Conservation (phyloP, 2,113 vertebrate species). For the Myrmophylax atrothorax region DNA sequence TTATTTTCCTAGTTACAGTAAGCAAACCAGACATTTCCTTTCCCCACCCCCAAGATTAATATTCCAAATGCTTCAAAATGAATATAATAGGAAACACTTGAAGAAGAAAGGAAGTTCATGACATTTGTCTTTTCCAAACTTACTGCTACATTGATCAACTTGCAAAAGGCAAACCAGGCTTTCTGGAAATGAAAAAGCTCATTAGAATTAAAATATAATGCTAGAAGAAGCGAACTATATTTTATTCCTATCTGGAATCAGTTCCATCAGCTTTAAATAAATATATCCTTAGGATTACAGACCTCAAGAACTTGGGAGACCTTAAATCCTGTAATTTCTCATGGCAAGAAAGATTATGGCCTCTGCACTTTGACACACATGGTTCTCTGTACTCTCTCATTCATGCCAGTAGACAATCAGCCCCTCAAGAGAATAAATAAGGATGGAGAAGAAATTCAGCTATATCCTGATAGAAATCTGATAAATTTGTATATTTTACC, state of each 20-base stretch:
- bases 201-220: not conserved
- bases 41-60: not conserved
- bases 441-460: not conserved
- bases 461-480: not conserved
- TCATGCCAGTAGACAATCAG: not conserved
- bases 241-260: not conserved
- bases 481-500: not conserved
- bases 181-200: not conserved
- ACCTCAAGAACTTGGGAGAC: not conserved
- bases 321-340: not conserved
- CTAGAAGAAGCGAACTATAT: not conserved
- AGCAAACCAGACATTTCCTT: slow-evolving; percentile 24
- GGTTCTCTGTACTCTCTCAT: not conserved
- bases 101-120: not conserved
- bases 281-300: not conserved
- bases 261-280: not conserved
- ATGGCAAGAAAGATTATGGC: not conserved
- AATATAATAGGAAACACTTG: slow-evolving; percentile 5
- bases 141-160: not conserved
- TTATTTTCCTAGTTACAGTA: not conserved
- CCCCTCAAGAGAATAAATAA: not conserved
- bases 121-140: not conserved
- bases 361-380: not conserved
- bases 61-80: slow-evolving; percentile 8
- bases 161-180: not conserved